These are phyloP conservation scores for Megalopta genalis DNA, from an alignment of 1,140 invertebrate species.

Conservation along the genomic window DNA sequence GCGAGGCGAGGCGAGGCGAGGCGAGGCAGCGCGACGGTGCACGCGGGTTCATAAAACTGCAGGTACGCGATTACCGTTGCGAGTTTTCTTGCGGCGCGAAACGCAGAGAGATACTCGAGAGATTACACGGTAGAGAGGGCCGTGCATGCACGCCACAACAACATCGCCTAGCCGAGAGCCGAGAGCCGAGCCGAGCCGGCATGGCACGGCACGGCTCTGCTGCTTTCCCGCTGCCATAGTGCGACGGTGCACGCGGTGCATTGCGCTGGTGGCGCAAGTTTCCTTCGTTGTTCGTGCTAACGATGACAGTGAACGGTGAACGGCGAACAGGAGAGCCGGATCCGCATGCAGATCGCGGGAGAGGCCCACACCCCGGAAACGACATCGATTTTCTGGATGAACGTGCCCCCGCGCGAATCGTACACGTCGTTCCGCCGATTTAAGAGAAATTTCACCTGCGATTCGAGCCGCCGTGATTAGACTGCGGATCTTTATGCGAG, in stretches of 20 bases:
- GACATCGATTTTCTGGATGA: conserved; percentile 6
- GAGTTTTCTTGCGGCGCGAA: conserved; percentile 32
- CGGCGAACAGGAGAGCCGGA: background rate
- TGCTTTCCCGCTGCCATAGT: conserved; percentile 25
- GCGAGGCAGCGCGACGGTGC: conserved; percentile 12
- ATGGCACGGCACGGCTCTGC: background rate
- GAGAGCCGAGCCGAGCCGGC: too few relatives aligned
- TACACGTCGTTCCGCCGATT: too few relatives aligned
- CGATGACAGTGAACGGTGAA: conserved; percentile 13
- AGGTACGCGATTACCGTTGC: conserved; percentile 39
- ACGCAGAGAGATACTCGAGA: conserved; percentile 45
- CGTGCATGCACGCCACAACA: conserved; percentile 15
- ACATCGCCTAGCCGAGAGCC: too few relatives aligned
- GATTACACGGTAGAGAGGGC: conserved; percentile 41
- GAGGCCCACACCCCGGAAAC: background rate
- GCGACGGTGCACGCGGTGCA: background rate
- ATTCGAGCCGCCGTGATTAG: too few relatives aligned
- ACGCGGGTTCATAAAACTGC: conserved; percentile 19
- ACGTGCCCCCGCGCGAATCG: background rate
- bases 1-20: too few relatives aligned
- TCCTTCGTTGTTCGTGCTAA: background rate
- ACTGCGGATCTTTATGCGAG: too few relatives aligned
- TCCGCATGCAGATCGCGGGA: background rate
- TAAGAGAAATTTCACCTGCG: too few relatives aligned
- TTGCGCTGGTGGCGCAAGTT: conserved; percentile 10